These are phyloP conservation scores for Serinus canaria DNA, from an alignment of 2,113 vertebrate genomes.

Conservation along the genomic window DNA sequence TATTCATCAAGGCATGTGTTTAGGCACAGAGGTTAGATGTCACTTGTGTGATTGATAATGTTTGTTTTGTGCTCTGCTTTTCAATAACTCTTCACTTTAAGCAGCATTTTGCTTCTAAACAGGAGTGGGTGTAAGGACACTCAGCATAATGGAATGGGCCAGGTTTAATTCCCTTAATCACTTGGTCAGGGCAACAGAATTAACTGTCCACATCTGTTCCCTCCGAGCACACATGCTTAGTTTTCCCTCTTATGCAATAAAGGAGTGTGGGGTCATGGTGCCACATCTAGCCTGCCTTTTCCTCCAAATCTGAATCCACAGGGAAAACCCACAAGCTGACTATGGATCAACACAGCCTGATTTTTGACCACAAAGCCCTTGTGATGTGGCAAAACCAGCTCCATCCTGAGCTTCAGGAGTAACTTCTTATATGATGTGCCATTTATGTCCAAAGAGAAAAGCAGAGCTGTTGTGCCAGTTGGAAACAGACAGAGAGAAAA, in stretches of 20 bases:
- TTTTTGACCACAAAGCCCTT: neutral
- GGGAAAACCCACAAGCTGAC: neutral
- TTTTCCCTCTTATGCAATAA: conserved; percentile 53
- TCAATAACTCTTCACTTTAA: conserved; percentile 68
- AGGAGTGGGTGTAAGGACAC: conserved; percentile 69
- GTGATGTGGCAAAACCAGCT: neutral
- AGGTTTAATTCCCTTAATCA: conserved; percentile 80
- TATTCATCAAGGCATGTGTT: conserved; percentile 50
- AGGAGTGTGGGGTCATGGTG: conserved; percentile 28
- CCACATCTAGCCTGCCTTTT: neutral
- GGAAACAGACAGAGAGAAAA: neutral
- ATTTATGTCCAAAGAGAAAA: neutral
- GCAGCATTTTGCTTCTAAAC: conserved; percentile 54
- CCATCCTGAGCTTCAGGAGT: neutral
- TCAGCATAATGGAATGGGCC: conserved; percentile 75
- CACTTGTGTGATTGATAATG: conserved; percentile 68
- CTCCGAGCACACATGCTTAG: conserved; percentile 33
- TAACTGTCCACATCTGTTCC: conserved; percentile 78
- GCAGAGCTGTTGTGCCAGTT: neutral
- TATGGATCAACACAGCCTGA: neutral
- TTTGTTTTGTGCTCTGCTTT: conserved; percentile 66
- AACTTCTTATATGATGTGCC: neutral
- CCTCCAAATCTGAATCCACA: neutral
- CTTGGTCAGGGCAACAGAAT: conserved; percentile 76
- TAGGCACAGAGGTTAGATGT: conserved; percentile 63